phyloP scores from a whole-genome alignment of 1,140 invertebrate genomes.

The Pseudomyrmex sp. region DNA sequence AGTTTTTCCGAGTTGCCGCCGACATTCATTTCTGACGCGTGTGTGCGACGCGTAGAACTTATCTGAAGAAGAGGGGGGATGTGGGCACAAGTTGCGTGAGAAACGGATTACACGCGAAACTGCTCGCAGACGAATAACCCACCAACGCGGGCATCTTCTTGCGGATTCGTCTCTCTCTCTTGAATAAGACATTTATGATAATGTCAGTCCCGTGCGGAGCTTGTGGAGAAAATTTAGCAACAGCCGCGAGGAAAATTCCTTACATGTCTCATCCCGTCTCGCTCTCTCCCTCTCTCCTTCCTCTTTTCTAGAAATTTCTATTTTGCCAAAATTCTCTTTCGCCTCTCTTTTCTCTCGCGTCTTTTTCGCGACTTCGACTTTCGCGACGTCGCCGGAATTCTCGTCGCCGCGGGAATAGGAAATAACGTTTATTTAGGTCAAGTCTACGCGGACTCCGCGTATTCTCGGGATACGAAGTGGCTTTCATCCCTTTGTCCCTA shows the following conservation, averaged over 20 bases:
- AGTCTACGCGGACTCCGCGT: conserved; percentile 8
- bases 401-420: conserved; percentile 48
- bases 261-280: neutral
- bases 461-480: neutral
- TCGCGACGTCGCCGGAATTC: conserved; percentile 1
- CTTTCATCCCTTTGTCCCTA: neutral
- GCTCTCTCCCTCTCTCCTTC: neutral
- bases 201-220: conserved; percentile 50
- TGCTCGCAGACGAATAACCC: conserved; percentile 45
- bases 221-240: conserved; percentile 66
- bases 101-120: conserved; percentile 39
- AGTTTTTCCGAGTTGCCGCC: conserved; percentile 14
- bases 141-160: neutral
- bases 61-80: neutral
- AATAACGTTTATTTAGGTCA: conserved; percentile 68
- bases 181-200: conserved; percentile 75
- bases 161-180: conserved; percentile 37
- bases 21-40: neutral
- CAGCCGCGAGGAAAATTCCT: conserved; percentile 51
- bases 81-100: conserved; percentile 10
- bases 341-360: neutral
- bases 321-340: conserved; percentile 30
- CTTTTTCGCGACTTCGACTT: conserved; percentile 3
- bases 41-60: conserved; percentile 7
- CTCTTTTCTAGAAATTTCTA: conserved; percentile 25